Evolutionary conservation across 1,140 invertebrate species (phyloP), one percentile per base, ranked within the genome.

Genomic region (Psix sp.): DNA sequence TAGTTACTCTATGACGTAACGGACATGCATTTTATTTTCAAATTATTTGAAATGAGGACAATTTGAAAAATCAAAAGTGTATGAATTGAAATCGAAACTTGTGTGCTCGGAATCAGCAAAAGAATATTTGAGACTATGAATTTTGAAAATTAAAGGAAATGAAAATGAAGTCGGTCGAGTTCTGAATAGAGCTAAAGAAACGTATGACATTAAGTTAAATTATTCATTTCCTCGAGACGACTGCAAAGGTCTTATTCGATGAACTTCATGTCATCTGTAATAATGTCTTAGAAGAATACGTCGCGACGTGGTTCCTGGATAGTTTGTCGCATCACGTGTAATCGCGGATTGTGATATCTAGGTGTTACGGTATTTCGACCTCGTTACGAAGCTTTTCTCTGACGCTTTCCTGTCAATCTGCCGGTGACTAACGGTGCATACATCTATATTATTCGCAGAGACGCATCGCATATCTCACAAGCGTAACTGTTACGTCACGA

Each of bases 341-440:
- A 40, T 18, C 11, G 26, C 46, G 36, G 33, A 35, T 49, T 40
- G 56, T 21, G 43, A 71, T 60, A 60, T 56, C 66, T 48, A 56
- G 45, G 46, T 38, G 48, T 70, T 70, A 70, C 54, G 56, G 66
- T 70, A 60, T 60, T 38, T 16, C 66, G 66, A 54, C 54, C 66
- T 35, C 48, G 66, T 70, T 70, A 60, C 48, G 15, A 48, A 46
- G 33, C 48, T 68, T 59, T 52, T 68, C 46, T 26, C 33, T 5
- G 54, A 35, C 52, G 46, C 39, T 45, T 39, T 40, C 63, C 54
- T 62, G 49, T 62, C 56, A 70, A 62, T 62, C 57, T 21, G 20
- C 52, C 38, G 33, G 39, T 46, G 10, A 52, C 45, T 70, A 70
- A 70, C 66, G 56, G 66, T 70, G 66, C 40, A 56, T 51, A 42